phyloP scores from a whole-genome alignment of 2,888 invertebrate species.

The Ormia ochracea region DNA sequence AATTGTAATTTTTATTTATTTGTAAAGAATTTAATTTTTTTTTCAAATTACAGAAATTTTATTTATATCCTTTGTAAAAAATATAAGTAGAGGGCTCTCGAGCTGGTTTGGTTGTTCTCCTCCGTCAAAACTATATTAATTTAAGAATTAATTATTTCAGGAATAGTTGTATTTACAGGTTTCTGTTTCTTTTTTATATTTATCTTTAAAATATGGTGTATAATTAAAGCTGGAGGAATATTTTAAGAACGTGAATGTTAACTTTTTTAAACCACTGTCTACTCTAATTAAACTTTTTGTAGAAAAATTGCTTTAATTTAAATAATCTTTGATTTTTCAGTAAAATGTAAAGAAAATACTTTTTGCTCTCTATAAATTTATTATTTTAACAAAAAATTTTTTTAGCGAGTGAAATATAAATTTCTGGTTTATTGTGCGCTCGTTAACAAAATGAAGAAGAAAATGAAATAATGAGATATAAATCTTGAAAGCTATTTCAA shows the following conservation, averaged over 20 bases:
- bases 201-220: too few relatives aligned
- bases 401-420: conserved; percentile 14
- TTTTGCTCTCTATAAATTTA: conserved; percentile 8
- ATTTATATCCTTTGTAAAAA: too few relatives aligned
- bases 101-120: too few relatives aligned
- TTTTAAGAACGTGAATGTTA: neutral
- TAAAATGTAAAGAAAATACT: neutral
- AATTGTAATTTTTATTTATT: too few relatives aligned
- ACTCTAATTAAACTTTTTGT: neutral
- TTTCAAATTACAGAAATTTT: too few relatives aligned
- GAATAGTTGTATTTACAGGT: too few relatives aligned
- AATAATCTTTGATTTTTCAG: neutral
- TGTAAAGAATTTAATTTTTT: too few relatives aligned
- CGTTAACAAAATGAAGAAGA: conserved; percentile 3
- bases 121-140: too few relatives aligned
- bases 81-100: too few relatives aligned
- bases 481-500: conserved; percentile 13
- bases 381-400: conserved; percentile 25
- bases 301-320: neutral
- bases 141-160: too few relatives aligned
- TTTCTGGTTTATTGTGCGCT: conserved; percentile 30
- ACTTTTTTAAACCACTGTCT: neutral
- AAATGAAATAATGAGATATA: conserved; percentile 4
- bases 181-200: too few relatives aligned
- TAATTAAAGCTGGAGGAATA: too few relatives aligned